Evolutionary conservation across 2,797 vertebrate genomes (phyloP).

Genomic region (Phalloptychus januarius): DNA sequence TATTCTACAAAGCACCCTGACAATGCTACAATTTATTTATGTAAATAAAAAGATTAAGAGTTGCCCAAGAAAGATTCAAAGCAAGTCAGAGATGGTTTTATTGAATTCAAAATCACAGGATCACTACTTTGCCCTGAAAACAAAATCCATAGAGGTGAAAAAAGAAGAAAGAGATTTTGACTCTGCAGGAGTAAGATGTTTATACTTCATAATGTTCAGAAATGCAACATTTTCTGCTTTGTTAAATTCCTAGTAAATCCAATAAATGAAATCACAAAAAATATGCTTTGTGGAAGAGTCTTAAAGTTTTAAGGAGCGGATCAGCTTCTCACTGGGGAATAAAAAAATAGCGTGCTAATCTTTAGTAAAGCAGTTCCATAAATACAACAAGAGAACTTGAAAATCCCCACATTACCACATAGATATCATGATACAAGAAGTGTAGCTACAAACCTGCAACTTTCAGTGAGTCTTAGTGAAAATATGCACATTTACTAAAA

Average conservation of each 20-base stretch:
- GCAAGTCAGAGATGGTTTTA: not conserved
- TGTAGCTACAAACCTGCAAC: not conserved
- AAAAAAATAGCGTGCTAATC: conserved; percentile 35
- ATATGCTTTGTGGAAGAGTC: conserved; percentile 1
- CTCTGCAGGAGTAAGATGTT: not conserved
- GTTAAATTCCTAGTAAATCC: conserved; percentile 6
- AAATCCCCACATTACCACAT: conserved; percentile 8
- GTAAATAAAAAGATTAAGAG: not conserved
- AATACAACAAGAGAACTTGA: conserved; percentile 14
- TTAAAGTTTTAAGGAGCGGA: conserved; percentile 20
- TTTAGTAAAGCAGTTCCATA: conserved; percentile 11
- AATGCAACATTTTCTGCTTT: not conserved
- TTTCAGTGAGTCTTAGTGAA: not conserved
- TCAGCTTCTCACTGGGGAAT: conserved; percentile 1
- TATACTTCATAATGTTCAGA: not conserved
- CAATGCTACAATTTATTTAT: not conserved
- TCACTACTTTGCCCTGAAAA: not conserved
- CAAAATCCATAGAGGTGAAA: not conserved
- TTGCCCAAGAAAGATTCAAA: not conserved
- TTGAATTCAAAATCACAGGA: not conserved
- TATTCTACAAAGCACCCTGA: not conserved
- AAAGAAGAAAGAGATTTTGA: not conserved
- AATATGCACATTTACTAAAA: conserved; percentile 1
- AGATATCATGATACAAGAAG: not conserved
- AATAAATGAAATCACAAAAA: not conserved